Evolutionary conservation across 2,888 invertebrate species (phyloP), one percentile per base, ranked within the genome.

Genomic region (Rhimphoctona megacephalus): DNA sequence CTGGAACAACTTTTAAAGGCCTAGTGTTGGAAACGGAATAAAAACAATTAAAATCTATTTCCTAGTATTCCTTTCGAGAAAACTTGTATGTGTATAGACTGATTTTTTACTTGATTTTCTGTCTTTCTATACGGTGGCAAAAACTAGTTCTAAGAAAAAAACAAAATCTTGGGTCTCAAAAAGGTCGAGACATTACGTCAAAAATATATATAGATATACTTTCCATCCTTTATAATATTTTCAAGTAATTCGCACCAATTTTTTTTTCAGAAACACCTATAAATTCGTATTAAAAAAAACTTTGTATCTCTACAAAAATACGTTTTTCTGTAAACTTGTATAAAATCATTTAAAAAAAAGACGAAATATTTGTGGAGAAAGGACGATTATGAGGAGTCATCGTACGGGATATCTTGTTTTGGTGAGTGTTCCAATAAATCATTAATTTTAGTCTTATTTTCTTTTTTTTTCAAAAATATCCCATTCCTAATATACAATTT

Each of bases 211-310:
- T n/a, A n/a, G n/a, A n/a, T n/a, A n/a, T n/a, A n/a, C n/a, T n/a
- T 52, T 52, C 14, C 6, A 52, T 39, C 39, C 7, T 52, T 6
- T 2, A 54, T 25, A n/a, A n/a, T 11, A 54, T 25, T 54, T 54
- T 11, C 0, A 1, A 57, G 3, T 25, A 19, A 57, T 30, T 30
- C 14, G 25, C 4, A 25, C 17, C 25, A 61, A 9, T 61, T 25
- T 30, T 73, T 0, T 83, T 86, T 80, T 30, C 83, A 86, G 85
- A 86, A 83, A 72, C 83, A 86, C 66, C 83, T 72, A 70, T 86
- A 70, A 85, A 54, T 79, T 36, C 64, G 11, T 36, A 25, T n/a
- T 19, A 9, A 14, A 4, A 72, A 72, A 66, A 64, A 66, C 46
- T 61, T 70, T 33, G 64, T 52, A 64, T 19, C 79, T 82, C 66